phyloP scores from a whole-genome alignment of 2,797 vertebrate genomes.

The Acanthopagrus latus region DNA sequence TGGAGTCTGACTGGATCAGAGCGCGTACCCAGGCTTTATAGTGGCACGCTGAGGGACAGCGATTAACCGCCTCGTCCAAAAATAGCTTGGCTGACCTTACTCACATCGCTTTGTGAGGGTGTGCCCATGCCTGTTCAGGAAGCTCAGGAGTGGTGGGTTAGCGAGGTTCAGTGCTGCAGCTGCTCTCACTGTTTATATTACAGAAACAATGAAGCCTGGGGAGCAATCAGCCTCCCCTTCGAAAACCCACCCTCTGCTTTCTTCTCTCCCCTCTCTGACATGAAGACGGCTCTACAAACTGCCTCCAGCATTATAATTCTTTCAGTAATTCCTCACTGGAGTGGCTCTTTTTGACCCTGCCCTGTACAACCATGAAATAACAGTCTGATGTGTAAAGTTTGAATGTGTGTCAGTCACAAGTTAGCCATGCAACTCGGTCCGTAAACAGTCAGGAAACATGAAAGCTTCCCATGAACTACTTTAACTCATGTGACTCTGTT shows the following conservation, averaged over 20 bases:
- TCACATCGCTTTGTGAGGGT: conserved; percentile 63
- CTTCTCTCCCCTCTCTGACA: not conserved
- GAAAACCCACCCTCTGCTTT: conserved; percentile 15
- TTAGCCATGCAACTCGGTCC: not conserved
- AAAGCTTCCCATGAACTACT: not conserved
- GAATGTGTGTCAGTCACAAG: not conserved
- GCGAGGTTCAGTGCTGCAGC: conserved; percentile 73
- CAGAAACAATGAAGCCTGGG: conserved; percentile 81
- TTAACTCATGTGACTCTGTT: conserved; percentile 5
- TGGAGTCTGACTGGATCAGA: conserved; percentile 59
- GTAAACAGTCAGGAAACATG: not conserved
- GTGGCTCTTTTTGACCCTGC: not conserved
- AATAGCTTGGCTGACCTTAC: conserved; percentile 83
- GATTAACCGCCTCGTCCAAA: conserved; percentile 78
- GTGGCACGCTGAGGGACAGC: conserved; percentile 33
- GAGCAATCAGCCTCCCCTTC: conserved; percentile 41
- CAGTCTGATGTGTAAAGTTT: not conserved
- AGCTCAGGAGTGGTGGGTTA: conserved; percentile 74
- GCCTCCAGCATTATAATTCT: not conserved
- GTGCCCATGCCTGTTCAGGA: conserved; percentile 77
- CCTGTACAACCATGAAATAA: not conserved
- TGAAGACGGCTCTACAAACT: not conserved
- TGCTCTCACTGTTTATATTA: conserved; percentile 83
- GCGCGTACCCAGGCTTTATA: conserved; percentile 76
- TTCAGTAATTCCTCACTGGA: not conserved